phyloP scores from a whole-genome alignment of 2,797 vertebrate species.

The Propithecus deckenii region DNA sequence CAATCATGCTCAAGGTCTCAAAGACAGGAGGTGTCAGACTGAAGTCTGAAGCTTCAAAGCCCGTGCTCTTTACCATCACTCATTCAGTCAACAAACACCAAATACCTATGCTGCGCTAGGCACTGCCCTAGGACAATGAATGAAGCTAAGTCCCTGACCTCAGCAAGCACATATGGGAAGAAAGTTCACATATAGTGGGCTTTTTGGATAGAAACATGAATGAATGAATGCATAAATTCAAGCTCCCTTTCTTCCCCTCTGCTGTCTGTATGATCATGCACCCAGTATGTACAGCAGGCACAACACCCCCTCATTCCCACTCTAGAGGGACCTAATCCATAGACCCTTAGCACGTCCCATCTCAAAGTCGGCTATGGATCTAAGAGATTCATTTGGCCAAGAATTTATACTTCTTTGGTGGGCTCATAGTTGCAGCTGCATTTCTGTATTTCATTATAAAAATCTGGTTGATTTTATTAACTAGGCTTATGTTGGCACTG shows the following conservation, averaged over 20 bases:
- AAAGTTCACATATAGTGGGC: neutral
- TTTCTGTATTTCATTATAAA: neutral
- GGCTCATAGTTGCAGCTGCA: neutral
- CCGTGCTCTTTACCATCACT: neutral
- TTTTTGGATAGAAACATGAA: neutral
- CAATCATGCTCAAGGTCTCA: neutral
- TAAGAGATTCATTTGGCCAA: neutral
- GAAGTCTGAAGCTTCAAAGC: neutral
- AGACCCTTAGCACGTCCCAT: too few species aligned
- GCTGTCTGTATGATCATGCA: neutral
- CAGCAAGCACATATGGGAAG: neutral
- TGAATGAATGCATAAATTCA: neutral
- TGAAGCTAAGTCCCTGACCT: neutral
- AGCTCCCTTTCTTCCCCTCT: neutral
- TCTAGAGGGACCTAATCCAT: neutral
- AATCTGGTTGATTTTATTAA: neutral
- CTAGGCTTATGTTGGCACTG: neutral
- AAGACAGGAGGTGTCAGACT: neutral
- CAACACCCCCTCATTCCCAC: too few species aligned
- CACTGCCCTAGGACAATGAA: neutral
- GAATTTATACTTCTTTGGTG: neutral
- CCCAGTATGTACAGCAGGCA: accelerated
- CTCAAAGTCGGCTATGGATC: neutral
- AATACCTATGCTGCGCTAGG: neutral
- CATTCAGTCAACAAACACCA: neutral